A percentile compares a stretch with the other conserved stretches of the same genome.
Evolutionary conservation across 2,797 vertebrate genomes (phyloP).

Genomic region (Emydoidea blandingii): DNA sequence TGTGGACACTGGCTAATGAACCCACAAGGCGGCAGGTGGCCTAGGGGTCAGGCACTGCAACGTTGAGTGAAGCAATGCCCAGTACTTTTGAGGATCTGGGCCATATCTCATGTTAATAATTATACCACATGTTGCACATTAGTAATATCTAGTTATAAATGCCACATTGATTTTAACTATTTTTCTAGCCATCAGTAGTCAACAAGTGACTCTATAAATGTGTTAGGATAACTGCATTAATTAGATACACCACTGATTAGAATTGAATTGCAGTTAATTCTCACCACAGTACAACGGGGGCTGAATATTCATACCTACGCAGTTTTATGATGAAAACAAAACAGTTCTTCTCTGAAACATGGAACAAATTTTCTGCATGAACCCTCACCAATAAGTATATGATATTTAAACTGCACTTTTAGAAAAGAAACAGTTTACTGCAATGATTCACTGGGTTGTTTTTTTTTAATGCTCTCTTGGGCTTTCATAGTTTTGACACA

Average conservation of each 20-base stretch:
- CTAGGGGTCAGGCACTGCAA: neutral
- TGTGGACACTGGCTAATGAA: neutral
- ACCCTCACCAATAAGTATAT: neutral
- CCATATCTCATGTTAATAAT: neutral
- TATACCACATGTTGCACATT: neutral
- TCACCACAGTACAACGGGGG: neutral
- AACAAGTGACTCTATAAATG: neutral
- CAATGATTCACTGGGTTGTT: neutral
- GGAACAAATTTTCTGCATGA: conserved; percentile 5
- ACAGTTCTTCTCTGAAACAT: neutral
- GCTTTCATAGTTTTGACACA: conserved; percentile 1
- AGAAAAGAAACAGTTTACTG: neutral
- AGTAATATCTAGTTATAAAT: neutral
- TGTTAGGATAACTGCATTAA: neutral
- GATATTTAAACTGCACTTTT: neutral
- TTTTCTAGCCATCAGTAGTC: neutral
- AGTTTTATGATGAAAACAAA: neutral
- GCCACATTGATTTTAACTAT: neutral
- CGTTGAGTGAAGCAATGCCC: neutral
- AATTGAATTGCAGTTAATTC: neutral
- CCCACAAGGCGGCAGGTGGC: neutral
- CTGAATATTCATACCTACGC: neutral
- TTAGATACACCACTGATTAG: neutral
- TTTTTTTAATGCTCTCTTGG: conserved; percentile 1
- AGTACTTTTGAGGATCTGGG: neutral